Evolutionary conservation across 1,140 invertebrate genomes (phyloP).

Genomic region (Physella acuta): DNA sequence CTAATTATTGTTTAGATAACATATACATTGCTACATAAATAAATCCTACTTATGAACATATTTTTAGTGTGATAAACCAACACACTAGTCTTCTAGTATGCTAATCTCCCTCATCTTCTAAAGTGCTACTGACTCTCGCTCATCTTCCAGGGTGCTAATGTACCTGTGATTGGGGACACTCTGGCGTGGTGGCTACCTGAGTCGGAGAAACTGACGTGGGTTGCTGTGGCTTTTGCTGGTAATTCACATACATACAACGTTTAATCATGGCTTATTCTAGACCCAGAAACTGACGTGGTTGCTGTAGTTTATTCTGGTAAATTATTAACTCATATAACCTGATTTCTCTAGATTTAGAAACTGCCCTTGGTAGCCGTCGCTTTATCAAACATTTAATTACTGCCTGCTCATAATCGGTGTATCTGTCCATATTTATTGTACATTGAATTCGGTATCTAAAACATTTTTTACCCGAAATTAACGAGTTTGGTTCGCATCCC

Average conservation of each 20-base stretch:
- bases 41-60: background rate
- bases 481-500: too few species aligned
- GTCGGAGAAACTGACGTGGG: slow-evolving; percentile 8
- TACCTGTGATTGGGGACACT: background rate
- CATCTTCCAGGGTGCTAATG: slow-evolving; percentile 2
- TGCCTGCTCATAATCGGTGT: too few species aligned
- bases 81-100: background rate
- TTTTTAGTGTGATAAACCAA: background rate
- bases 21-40: background rate
- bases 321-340: too few species aligned
- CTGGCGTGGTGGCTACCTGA: slow-evolving; percentile 10
- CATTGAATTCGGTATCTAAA: too few species aligned
- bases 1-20: background rate
- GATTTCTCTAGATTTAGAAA: too few species aligned
- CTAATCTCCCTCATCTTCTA: background rate
- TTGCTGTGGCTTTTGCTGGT: slow-evolving; percentile 6
- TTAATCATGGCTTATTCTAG: too few species aligned
- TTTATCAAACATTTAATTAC: too few species aligned
- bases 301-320: too few species aligned
- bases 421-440: too few species aligned
- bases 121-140: background rate
- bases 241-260: background rate
- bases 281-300: background rate
- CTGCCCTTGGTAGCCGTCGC: too few species aligned
- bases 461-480: too few species aligned